Conservation (phyloP, 1,140 invertebrate species). For the Thalassaphorura encarpata region DNA sequence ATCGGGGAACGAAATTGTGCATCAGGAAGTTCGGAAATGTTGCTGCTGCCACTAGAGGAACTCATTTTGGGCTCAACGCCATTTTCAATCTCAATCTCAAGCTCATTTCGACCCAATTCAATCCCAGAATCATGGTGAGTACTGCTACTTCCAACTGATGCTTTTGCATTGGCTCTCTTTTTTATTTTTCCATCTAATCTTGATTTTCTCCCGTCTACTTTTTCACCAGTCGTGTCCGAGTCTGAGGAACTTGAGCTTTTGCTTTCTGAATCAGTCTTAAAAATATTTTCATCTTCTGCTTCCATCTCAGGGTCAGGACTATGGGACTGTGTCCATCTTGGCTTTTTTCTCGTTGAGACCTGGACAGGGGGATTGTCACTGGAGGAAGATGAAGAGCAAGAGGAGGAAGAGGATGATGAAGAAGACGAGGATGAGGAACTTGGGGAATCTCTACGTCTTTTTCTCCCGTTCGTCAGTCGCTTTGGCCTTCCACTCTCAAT, state of each 20-base stretch:
- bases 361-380: not conserved
- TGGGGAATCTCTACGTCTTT: not conserved
- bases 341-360: not conserved
- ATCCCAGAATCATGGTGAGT: not conserved
- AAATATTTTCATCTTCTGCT: too few relatives aligned
- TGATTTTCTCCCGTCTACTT: not conserved
- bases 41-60: not conserved
- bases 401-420: not conserved
- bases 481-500: constrained; percentile 6
- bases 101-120: not conserved
- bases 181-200: not conserved
- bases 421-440: not conserved
- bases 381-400: not conserved
- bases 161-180: not conserved
- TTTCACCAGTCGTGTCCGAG: not conserved
- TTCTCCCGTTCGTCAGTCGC: not conserved
- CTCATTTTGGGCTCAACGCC: not conserved
- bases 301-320: too few relatives aligned
- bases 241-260: not conserved
- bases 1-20: too few relatives aligned
- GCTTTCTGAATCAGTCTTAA: too few relatives aligned
- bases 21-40: too few relatives aligned
- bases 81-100: not conserved
- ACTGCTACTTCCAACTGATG: not conserved
- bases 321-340: too few relatives aligned